Percentiles rank a stretch among this genome's conserved stretches.
These are phyloP conservation scores for Atrichornis clamosus DNA, from an alignment of 2,113 vertebrate genomes.

Conservation along the genomic window DNA sequence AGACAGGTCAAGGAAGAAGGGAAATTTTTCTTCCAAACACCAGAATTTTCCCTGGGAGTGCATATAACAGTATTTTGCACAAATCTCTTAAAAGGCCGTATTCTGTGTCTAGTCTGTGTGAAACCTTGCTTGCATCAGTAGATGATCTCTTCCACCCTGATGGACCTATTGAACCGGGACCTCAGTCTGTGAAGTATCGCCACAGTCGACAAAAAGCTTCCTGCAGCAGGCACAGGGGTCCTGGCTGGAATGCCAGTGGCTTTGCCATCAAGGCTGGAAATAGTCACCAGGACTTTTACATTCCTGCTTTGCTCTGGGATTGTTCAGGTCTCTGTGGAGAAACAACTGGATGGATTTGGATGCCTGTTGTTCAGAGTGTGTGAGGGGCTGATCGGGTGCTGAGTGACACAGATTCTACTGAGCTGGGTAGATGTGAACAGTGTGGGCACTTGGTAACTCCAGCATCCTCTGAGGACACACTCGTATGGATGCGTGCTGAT, in stretches of 20 bases:
- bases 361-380: not conserved
- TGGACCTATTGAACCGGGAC: not conserved
- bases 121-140: not conserved
- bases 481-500: not conserved
- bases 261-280: not conserved
- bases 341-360: not conserved
- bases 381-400: rapidly evolving
- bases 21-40: not conserved
- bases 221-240: not conserved
- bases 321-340: not conserved
- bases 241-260: not conserved
- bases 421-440: not conserved
- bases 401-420: rapidly evolving
- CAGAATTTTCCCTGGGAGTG: not conserved
- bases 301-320: rapidly evolving
- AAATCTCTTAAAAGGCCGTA: not conserved
- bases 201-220: rapidly evolving
- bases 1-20: not conserved
- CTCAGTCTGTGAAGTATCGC: not conserved
- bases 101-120: not conserved
- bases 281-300: not conserved
- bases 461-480: rapidly evolving
- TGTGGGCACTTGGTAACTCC: not conserved
- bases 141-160: not conserved
- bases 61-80: not conserved